phyloP scores from a whole-genome alignment of 2,797 vertebrate genomes.

The Toxotes lorentzi region DNA sequence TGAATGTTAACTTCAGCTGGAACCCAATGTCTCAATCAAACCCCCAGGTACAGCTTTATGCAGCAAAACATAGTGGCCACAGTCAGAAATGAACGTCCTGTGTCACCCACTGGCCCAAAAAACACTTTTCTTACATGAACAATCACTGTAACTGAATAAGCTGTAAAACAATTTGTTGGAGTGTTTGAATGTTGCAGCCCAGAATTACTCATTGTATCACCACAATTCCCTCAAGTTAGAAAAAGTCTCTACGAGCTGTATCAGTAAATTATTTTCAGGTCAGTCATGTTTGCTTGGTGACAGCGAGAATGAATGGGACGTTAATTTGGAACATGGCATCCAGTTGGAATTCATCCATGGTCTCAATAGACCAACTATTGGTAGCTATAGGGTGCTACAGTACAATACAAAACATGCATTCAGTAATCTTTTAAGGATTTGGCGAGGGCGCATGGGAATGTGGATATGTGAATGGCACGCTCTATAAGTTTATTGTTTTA shows the following conservation, averaged over 20 bases:
- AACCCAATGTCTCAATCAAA: too few species aligned
- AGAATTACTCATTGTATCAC: not conserved
- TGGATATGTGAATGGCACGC: not conserved
- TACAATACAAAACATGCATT: not conserved
- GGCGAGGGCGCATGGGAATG: not conserved
- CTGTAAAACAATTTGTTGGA: too few species aligned
- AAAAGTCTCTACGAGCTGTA: not conserved
- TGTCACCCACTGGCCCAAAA: not conserved
- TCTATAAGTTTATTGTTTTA: slow-evolving; percentile 65
- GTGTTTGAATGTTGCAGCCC: too few species aligned
- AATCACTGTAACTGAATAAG: too few species aligned
- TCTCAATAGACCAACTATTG: not conserved
- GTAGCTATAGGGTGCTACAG: not conserved
- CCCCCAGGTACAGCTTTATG: too few species aligned
- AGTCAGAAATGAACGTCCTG: too few species aligned
- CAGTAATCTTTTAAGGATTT: not conserved
- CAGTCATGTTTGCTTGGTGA: not conserved
- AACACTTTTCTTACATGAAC: too few species aligned
- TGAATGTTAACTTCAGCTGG: not conserved
- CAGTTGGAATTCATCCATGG: not conserved
- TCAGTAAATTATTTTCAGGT: not conserved
- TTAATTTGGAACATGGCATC: not conserved
- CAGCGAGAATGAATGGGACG: not conserved
- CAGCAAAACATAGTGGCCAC: too few species aligned
- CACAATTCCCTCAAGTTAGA: not conserved